Conservation (phyloP, 2,797 vertebrate species). For the Rhyacichthys aspro region DNA sequence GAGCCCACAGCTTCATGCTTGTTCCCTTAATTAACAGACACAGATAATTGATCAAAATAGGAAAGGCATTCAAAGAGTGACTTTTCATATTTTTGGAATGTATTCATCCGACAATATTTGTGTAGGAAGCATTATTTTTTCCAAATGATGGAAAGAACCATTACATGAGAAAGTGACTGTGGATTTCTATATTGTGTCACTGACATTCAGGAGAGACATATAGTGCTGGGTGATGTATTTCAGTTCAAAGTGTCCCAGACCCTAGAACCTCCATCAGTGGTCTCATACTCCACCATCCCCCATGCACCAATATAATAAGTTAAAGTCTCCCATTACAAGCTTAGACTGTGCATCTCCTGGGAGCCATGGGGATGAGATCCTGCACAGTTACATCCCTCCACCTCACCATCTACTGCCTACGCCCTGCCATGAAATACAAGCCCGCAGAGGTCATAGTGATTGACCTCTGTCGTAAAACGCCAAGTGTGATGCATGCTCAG, state of each 20-base stretch:
- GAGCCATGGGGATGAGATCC: conserved; percentile 62
- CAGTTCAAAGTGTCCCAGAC: conserved; percentile 28
- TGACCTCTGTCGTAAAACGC: conserved; percentile 69
- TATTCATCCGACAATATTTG: no score
- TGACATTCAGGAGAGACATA: conserved; percentile 24
- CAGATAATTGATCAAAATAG: no score
- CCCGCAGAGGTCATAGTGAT: conserved; percentile 62
- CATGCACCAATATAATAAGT: conserved; percentile 47
- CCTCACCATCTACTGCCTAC: conserved; percentile 46
- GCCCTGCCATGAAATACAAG: conserved; percentile 64
- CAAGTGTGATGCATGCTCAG: conserved; percentile 62
- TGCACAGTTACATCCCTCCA: conserved; percentile 48
- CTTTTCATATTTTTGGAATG: no score
- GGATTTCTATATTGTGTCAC: conserved; percentile 24
- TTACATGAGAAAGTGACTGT: neutral
- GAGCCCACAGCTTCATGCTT: no score
- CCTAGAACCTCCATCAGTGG: neutral
- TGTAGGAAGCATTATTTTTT: no score
- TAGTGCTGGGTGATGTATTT: conserved; percentile 44
- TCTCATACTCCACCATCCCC: neutral
- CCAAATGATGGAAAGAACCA: conserved; percentile 1
- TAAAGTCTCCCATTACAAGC: conserved; percentile 65
- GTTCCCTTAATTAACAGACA: no score
- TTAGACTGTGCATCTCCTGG: conserved; percentile 36
- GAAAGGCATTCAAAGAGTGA: no score